Evolutionary conservation across 2,113 vertebrate genomes (phyloP).

Genomic region (Lepidothrix coronata): DNA sequence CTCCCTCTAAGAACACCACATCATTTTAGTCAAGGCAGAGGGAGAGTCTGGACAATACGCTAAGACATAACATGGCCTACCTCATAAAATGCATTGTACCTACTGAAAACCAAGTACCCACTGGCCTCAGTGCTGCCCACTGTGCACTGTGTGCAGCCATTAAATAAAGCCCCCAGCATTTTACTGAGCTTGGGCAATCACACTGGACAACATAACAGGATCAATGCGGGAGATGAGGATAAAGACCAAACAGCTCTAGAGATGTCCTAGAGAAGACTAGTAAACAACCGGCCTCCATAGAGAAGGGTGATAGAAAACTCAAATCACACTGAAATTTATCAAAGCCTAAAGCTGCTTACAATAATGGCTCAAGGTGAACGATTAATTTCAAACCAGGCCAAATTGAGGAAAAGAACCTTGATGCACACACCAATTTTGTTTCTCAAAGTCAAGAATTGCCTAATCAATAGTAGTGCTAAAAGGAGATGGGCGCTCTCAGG

Average conservation of each 20-base stretch:
- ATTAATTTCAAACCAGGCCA: conserved; percentile 58
- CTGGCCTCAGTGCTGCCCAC: background rate
- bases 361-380: conserved; percentile 20
- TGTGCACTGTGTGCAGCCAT: background rate
- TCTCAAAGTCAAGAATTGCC: conserved; percentile 60
- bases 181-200: background rate
- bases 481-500: conserved; percentile 45
- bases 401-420: conserved; percentile 59
- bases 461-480: conserved; percentile 59
- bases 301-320: conserved; percentile 2
- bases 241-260: background rate
- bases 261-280: background rate
- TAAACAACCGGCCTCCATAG: conserved; percentile 12
- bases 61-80: background rate
- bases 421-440: conserved; percentile 61
- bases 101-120: background rate
- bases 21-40: background rate
- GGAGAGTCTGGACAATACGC: background rate
- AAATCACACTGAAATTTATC: conserved; percentile 24
- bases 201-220: background rate
- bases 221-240: background rate
- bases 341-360: conserved; percentile 29
- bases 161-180: background rate
- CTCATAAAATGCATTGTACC: background rate
- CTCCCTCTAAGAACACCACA: background rate